Conservation (phyloP, 2,888 invertebrate species). For the Drosophila kokeensis region DNA sequence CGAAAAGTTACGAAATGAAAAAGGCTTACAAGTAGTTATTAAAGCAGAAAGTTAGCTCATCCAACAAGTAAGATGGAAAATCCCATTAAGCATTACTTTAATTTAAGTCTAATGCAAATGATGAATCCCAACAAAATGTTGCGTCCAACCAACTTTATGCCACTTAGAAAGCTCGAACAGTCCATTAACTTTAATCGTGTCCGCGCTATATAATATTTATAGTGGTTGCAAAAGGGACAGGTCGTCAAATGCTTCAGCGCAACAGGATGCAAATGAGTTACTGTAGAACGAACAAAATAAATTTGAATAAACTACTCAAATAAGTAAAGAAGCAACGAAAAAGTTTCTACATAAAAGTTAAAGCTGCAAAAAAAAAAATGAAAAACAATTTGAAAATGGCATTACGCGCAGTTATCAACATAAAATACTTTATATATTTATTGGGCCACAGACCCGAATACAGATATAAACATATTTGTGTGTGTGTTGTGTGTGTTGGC, state of each 20-base stretch:
- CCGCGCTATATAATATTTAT: background rate
- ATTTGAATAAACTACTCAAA: conserved; percentile 36
- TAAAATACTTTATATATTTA: conserved; percentile 25
- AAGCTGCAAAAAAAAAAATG: background rate
- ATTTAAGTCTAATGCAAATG: conserved; percentile 7
- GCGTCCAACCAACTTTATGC: background rate
- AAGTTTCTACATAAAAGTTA: background rate
- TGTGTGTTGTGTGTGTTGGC: background rate
- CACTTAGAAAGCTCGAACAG: conserved; percentile 2
- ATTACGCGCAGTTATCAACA: conserved; percentile 30
- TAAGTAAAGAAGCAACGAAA: background rate
- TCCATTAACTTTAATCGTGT: conserved; percentile 24
- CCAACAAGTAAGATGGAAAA: background rate
- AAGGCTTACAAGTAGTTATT: background rate
- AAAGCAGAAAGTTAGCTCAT: background rate
- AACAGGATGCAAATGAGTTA: conserved; percentile 31
- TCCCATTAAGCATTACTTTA: background rate
- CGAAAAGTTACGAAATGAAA: background rate
- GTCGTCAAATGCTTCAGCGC: conserved; percentile 9
- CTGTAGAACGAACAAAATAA: conserved; percentile 8
- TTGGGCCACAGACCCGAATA: conserved; percentile 25
- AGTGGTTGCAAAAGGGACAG: background rate
- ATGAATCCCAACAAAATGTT: background rate
- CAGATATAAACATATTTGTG: background rate
- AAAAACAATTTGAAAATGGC: conserved; percentile 21